Base-by-base conservation (phyloP, 1,140 invertebrate species). In the Drosophila bocqueti region DNA sequence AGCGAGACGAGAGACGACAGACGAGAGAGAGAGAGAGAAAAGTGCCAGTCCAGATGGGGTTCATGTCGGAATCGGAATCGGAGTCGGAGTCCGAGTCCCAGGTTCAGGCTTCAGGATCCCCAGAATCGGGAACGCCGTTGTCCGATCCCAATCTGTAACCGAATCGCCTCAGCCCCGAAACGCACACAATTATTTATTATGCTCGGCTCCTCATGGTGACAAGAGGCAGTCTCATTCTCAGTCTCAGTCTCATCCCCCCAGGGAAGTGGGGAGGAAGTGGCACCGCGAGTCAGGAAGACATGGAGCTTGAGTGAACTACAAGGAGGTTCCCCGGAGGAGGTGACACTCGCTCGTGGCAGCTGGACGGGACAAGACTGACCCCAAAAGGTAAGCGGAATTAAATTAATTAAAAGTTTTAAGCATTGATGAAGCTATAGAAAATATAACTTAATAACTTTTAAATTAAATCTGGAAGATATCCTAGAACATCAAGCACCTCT, bases 71-170 rank as follows among this genome's bases (percentile, higher is more conserved):
- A 9, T 29, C 16, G 3, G 15, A 10, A 8, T 50, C 10, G 18
- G 18, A 21, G 18, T 26, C 24, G 3, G 1, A 26, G 26, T 2
- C 16, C 10, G 10, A 18, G 9, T 10, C n/a, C 42, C 6, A 18
- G 18, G 18, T 21, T 4, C 18, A 38, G 43, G 10, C 31, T 57
- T 16, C 36, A 40, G 40, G 21, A 45, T 57, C 18, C 42, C 43
- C 29, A 43, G 61, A 47, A 47, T 72, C 42, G 38, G 46, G 61
- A 40, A 63, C 52, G 63, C 62, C 55, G 76, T 79, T 81, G 73
- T 81, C 78, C 69, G 85, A 89, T 89, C 65, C 69, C 79, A 90
- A 90, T 86, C 83, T 87, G 69, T 66, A 60, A 36, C 50, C 59
- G 21, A 62, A 66, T 49, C 47, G 57, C 40, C 47, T 6, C 50